Base-by-base conservation (phyloP, 2,888 invertebrate species). In the Drosophila prolongata region DNA sequence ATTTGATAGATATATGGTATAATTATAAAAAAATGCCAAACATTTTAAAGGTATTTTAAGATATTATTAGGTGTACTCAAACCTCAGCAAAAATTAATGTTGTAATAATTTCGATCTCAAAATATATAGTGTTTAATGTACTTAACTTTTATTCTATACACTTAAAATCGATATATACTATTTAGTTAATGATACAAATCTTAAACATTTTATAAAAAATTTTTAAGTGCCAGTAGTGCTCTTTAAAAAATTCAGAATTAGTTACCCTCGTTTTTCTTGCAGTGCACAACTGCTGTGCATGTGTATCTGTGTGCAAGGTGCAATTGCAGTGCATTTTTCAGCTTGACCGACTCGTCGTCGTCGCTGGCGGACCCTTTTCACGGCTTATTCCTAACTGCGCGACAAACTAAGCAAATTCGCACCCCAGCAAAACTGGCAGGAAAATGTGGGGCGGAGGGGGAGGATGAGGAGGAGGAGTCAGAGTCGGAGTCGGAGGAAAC, bases 301-400 rank as follows among this genome's bases (percentile, higher is more conserved):
- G 49, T 66, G 53, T 78, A 27, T 57, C 37, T 58, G 66, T 58
- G 73, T 67, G 64, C 75, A 78, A 77, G 78, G 90, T 87, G 89
- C 87, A 87, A 89, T 90, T 89, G 90, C 88, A 80, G 77, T 74
- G 71, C 71, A 78, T 89, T 87, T 87, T 87, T 90, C 90, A 90
- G 87, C 88, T 90, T 87, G 88, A 89, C 88, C 87, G 90, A 89
- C 82, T 90, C 85, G 78, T 73, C 87, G 80, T 46, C 43, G 64
- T 67, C 85, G 78, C 30, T 19, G 53, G 71, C 77, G 78, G 62
- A 69, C 70, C 77, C 61, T 76, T 70, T 68, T 60, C 57, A 71
- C 66, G 58, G 72, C 52, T 56, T 27, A 46, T 68, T 59, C 65
- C 70, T 43, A 55, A 83, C 78, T 72, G 71, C 67, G 85, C 78